Evolutionary conservation across 2,888 invertebrate genomes (phyloP).

Genomic region (Adelognathus sp.): DNA sequence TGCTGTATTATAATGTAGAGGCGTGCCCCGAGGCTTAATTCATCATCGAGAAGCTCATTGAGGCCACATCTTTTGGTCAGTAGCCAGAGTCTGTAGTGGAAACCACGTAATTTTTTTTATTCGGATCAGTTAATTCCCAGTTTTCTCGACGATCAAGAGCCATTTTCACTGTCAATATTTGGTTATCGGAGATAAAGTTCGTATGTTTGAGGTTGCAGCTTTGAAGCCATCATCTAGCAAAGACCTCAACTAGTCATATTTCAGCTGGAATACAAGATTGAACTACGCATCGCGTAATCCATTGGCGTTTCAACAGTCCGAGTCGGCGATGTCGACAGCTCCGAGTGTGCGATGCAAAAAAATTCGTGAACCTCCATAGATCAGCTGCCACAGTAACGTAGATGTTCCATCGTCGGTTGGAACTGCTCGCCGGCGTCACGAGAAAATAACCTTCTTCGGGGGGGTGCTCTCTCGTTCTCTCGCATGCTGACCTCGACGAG

Average conservation of each 20-base stretch:
- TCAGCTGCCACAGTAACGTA: slow-evolving; percentile 46
- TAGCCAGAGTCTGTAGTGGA: slow-evolving; percentile 76
- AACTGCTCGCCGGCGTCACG: slow-evolving; percentile 31
- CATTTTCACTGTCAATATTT: too few relatives aligned
- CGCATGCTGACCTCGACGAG: slow-evolving; percentile 74
- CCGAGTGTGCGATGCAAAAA: slow-evolving; percentile 18
- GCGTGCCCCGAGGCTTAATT: slow-evolving; percentile 81
- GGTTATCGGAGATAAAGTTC: too few relatives aligned
- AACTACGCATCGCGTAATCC: slow-evolving; percentile 13
- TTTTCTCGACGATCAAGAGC: slow-evolving; percentile 37
- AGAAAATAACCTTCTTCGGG: slow-evolving; percentile 55
- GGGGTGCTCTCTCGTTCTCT: slow-evolving; percentile 42
- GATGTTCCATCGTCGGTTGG: slow-evolving; percentile 48
- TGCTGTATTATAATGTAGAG: slow-evolving; percentile 76
- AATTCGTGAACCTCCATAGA: slow-evolving; percentile 46
- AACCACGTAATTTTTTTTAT: slow-evolving; percentile 61
- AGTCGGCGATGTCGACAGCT: slow-evolving; percentile 20
- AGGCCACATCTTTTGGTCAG: slow-evolving; percentile 80
- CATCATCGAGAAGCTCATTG: slow-evolving; percentile 82
- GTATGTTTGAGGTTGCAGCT: too few relatives aligned
- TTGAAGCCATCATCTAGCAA: background rate
- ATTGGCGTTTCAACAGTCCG: background rate
- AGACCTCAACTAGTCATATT: background rate
- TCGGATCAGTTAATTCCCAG: slow-evolving; percentile 46
- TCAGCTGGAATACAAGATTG: slow-evolving; percentile 3